Percentiles rank a stretch among this genome's conserved stretches.
Evolutionary conservation across 2,888 invertebrate species (phyloP).

Genomic region (Phaedon cochleariae): DNA sequence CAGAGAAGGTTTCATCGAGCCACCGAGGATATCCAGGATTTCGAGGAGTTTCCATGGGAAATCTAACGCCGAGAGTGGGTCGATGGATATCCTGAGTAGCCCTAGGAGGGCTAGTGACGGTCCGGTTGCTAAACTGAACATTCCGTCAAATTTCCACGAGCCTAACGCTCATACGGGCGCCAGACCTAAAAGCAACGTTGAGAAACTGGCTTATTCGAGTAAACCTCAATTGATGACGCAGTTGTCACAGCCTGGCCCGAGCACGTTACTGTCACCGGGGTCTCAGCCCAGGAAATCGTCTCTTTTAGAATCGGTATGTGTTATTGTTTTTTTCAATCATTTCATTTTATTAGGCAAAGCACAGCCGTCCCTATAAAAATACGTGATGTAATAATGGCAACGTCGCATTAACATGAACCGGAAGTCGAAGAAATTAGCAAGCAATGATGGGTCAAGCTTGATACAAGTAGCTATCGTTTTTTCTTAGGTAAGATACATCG

Average conservation of each 20-base stretch:
- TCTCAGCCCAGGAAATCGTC: conserved; percentile 49
- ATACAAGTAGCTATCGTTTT: too few relatives aligned
- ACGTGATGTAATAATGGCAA: too few relatives aligned
- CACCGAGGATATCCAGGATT: conserved; percentile 61
- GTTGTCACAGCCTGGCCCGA: conserved; percentile 53
- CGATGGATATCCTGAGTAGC: conserved; percentile 45
- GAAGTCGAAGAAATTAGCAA: too few relatives aligned
- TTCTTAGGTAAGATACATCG: too few relatives aligned
- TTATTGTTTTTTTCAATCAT: conserved; percentile 1
- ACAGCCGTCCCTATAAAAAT: too few relatives aligned
- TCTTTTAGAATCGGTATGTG: conserved; percentile 39
- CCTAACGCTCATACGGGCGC: conserved; percentile 12
- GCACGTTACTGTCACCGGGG: conserved; percentile 24
- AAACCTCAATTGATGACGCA: conserved; percentile 53
- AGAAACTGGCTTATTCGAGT: conserved; percentile 20
- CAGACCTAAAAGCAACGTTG: conserved; percentile 21
- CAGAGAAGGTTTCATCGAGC: conserved; percentile 65
- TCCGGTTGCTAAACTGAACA: conserved; percentile 25
- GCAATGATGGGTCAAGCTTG: too few relatives aligned
- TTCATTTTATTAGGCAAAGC: too few relatives aligned
- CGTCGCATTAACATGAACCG: too few relatives aligned
- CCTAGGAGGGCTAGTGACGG: conserved; percentile 58
- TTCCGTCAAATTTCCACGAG: conserved; percentile 9
- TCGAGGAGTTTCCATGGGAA: conserved; percentile 63
- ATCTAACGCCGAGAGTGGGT: conserved; percentile 48